Percentiles rank a stretch among this genome's conserved stretches.
phyloP scores from a whole-genome alignment of 2,797 vertebrate species.

The Aldrovandia affinis region DNA sequence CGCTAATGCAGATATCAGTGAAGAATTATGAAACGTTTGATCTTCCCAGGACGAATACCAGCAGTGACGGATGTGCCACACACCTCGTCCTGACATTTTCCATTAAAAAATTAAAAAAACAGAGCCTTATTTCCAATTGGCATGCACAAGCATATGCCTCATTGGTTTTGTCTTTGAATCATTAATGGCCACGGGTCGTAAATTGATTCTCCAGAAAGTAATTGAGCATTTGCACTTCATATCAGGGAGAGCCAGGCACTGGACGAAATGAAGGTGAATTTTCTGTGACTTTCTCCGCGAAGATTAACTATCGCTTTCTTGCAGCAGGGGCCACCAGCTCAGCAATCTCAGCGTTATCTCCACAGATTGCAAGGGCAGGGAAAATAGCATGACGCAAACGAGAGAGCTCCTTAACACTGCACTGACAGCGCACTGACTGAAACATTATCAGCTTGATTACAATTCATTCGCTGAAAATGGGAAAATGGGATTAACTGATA shows the following conservation, averaged over 20 bases:
- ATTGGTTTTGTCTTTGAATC: conserved; percentile 23
- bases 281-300: not conserved
- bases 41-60: conserved; percentile 23
- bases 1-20: not conserved
- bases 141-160: conserved; percentile 12
- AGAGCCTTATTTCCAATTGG: conserved; percentile 18
- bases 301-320: not conserved
- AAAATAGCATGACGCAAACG: not conserved
- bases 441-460: conserved; percentile 11
- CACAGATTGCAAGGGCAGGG: not conserved
- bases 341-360: conserved; percentile 5
- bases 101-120: conserved; percentile 26
- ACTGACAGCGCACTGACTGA: not conserved
- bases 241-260: not conserved
- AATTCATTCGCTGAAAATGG: not conserved
- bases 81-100: conserved; percentile 10
- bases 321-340: not conserved
- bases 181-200: not conserved
- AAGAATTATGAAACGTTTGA: conserved; percentile 14
- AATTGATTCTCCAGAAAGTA: conserved; percentile 9
- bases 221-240: conserved; percentile 8
- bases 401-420: not conserved
- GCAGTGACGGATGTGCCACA: conserved; percentile 21
- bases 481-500: conserved; percentile 3
- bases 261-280: conserved; percentile 2